Conservation (phyloP, 2,888 invertebrate genomes). For the Choristoneura rosaceana region DNA sequence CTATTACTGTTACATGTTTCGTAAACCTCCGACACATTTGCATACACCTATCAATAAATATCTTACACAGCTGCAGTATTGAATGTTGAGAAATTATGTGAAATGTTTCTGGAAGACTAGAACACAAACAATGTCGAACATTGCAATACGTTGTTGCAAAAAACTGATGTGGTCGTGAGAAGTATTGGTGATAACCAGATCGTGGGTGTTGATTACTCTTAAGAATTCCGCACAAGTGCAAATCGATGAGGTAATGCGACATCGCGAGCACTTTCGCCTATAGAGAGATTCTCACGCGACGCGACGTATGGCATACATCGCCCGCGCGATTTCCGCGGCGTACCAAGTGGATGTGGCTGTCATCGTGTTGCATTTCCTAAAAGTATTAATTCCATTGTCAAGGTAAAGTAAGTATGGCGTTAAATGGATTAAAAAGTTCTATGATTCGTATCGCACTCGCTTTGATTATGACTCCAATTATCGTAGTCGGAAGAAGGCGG, state of each 20-base stretch:
- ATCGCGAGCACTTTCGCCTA: slow-evolving; percentile 75
- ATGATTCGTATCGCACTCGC: slow-evolving; percentile 61
- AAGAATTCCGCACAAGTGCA: slow-evolving; percentile 68
- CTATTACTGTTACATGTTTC: slow-evolving; percentile 54
- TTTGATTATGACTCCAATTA: slow-evolving; percentile 62
- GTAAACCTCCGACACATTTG: slow-evolving; percentile 63
- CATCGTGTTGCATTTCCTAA: neutral
- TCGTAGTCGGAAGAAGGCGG: slow-evolving; percentile 62
- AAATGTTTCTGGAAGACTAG: slow-evolving; percentile 63
- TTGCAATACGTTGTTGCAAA: slow-evolving; percentile 63
- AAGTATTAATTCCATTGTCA: neutral
- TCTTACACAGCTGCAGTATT: slow-evolving; percentile 55
- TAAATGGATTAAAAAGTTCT: slow-evolving; percentile 49
- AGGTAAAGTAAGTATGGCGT: neutral
- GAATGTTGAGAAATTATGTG: slow-evolving; percentile 66
- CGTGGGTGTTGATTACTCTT: slow-evolving; percentile 78
- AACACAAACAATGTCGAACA: slow-evolving; percentile 65
- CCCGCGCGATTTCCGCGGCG: neutral
- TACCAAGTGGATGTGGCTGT: neutral
- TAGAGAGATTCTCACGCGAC: slow-evolving; percentile 58
- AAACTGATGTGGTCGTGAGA: slow-evolving; percentile 74
- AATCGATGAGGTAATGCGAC: slow-evolving; percentile 72
- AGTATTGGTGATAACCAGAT: slow-evolving; percentile 73
- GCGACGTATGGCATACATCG: slow-evolving; percentile 33
- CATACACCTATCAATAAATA: slow-evolving; percentile 61